These are phyloP conservation scores for Hucho hucho DNA, from an alignment of 2,113 vertebrate species.

Conservation along the genomic window DNA sequence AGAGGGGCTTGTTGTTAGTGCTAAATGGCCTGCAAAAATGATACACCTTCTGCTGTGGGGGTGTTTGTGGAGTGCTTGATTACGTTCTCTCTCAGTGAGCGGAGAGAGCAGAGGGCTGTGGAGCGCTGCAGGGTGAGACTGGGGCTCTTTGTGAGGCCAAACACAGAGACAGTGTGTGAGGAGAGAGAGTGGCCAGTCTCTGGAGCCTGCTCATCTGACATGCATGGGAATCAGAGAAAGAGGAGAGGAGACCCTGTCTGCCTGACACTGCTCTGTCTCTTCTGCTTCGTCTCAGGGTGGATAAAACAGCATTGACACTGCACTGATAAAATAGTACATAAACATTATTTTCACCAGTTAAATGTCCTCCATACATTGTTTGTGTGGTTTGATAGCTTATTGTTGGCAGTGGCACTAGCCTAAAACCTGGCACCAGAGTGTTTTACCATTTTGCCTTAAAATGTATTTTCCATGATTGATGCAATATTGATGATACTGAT, in stretches of 20 bases:
- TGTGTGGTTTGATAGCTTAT: too few species aligned
- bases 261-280: background rate
- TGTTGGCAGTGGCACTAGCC: too few species aligned
- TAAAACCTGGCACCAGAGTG: too few species aligned
- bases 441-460: too few species aligned
- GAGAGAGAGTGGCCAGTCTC: slow-evolving; percentile 11
- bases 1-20: background rate
- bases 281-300: background rate
- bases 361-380: too few species aligned
- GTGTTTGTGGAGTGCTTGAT: slow-evolving; percentile 13
- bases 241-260: background rate
- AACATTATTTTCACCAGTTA: too few species aligned
- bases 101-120: background rate
- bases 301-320: background rate
- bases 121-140: slow-evolving; percentile 1
- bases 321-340: background rate
- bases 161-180: slow-evolving; percentile 12
- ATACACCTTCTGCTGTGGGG: background rate
- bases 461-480: too few species aligned
- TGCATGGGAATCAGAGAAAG: background rate
- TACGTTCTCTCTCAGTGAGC: slow-evolving; percentile 9
- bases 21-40: slow-evolving; percentile 2
- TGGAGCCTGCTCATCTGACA: background rate
- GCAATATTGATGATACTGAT: too few species aligned
- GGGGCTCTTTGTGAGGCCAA: slow-evolving; percentile 10